Evolutionary conservation across 2,113 vertebrate genomes (phyloP), one percentile per base, ranked within the genome.

Genomic region (Garra rufa): DNA sequence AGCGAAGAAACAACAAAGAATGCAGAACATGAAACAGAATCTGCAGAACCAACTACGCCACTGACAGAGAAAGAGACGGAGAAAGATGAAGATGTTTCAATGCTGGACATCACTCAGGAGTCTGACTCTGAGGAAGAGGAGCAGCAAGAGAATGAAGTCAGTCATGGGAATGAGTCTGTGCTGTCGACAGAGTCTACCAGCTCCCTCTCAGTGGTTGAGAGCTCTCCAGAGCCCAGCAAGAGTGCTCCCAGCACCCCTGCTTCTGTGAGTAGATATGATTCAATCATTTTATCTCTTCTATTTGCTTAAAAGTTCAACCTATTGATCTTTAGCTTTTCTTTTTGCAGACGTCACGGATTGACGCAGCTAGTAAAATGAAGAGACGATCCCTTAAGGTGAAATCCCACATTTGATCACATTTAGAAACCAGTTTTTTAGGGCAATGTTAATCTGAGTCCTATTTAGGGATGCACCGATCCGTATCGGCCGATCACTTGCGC

Each of bases 151-250:
- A 85, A 77, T 14, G 19, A 91, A 26, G 93, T 93, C 19, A 93
- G 93, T 88, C 92, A 89, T 0, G 96, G 93, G 83, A 96, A 95
- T 8, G 93, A 91, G 87, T 96, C 95, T 1, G 81, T 91, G 2
- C 88, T 93, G 15, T 96, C 91, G 17, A 71, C 70, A 5, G 96
- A 94, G 0, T 95, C 96, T 0, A 85, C 88, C 19, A 96, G 95
- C 88, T 95, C 96, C 3, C 81, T 67, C 6, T 96, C 94, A 34
- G 88, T 89, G 0, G 17, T 50, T 1, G 90, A 93, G 63, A 96
- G 96, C 90, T 98, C 98, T 0, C 96, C 98, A 0, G 96, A 98
- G 88, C 91, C 85, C 26, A 88, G 83, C 55, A 92, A 90, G 86
- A 91, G 76, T 11, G 88, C 89, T 43, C 87, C 84, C 8, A 70